Percentiles rank a stretch among this genome's conserved stretches.
These are phyloP conservation scores for Rana temporaria DNA, from an alignment of 2,113 vertebrate species.

Conservation along the genomic window DNA sequence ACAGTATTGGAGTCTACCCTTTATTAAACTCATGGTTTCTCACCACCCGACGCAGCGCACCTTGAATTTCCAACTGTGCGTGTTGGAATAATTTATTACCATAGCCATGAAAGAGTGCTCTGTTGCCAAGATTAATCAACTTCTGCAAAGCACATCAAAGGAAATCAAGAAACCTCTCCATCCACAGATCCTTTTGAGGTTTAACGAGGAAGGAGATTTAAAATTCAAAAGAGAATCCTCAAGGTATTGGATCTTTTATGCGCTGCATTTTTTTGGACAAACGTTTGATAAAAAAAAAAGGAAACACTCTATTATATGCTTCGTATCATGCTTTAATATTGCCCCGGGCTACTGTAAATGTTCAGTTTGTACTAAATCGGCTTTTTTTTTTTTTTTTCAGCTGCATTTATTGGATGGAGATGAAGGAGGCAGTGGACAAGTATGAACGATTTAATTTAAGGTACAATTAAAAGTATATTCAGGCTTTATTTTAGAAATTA, in stretches of 20 bases:
- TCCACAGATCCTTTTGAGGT: constrained; percentile 80
- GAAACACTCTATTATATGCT: constrained; percentile 76
- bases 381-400: constrained; percentile 65
- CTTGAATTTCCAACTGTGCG: constrained; percentile 76
- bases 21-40: constrained; percentile 74
- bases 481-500: too few relatives aligned
- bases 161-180: constrained; percentile 78
- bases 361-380: constrained; percentile 82
- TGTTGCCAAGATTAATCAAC: constrained; percentile 81
- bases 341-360: constrained; percentile 84
- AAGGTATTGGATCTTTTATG: constrained; percentile 81
- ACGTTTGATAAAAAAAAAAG: constrained; percentile 77
- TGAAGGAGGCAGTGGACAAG: constrained; percentile 42
- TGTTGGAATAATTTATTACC: constrained; percentile 86
- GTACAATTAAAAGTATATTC: neutral
- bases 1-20: constrained; percentile 48
- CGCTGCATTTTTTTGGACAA: constrained; percentile 84
- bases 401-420: constrained; percentile 67
- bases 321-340: constrained; percentile 75
- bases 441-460: neutral
- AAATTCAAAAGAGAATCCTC: constrained; percentile 83
- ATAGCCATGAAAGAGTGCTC: constrained; percentile 79
- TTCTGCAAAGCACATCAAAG: constrained; percentile 82
- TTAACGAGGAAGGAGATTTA: constrained; percentile 82
- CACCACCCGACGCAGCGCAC: constrained; percentile 71